Evolutionary conservation across 2,888 invertebrate species (phyloP).

Genomic region (Scaptomyza flava): DNA sequence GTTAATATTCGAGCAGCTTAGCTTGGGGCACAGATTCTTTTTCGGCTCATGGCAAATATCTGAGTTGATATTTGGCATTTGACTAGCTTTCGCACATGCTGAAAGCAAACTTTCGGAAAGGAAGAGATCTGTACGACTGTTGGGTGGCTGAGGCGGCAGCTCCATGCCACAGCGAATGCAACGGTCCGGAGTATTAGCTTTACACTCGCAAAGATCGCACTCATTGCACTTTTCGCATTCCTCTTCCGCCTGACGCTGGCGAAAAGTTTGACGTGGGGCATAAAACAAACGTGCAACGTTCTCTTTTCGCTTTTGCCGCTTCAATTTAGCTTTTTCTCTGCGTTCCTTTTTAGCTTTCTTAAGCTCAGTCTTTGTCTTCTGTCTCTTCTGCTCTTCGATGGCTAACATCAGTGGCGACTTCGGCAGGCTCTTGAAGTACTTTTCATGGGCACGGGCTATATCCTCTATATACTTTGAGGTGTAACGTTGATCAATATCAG

Average conservation of each 20-base stretch:
- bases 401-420: background rate
- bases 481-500: slow-evolving; percentile 26
- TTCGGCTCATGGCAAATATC: slow-evolving; percentile 42
- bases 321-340: background rate
- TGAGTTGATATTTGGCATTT: background rate
- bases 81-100: slow-evolving; percentile 51
- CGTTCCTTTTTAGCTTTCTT: background rate
- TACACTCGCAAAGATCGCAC: background rate
- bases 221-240: background rate
- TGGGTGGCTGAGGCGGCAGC: background rate
- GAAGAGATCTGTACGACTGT: background rate
- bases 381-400: background rate
- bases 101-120: slow-evolving; percentile 29
- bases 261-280: slow-evolving; percentile 48
- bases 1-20: background rate
- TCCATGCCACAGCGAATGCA: slow-evolving; percentile 48
- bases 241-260: slow-evolving; percentile 29
- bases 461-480: slow-evolving; percentile 16
- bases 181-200: background rate
- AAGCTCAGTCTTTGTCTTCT: background rate
- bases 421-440: background rate
- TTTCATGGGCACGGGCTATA: slow-evolving; percentile 25
- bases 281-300: slow-evolving; percentile 40
- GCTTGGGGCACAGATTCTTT: slow-evolving; percentile 15
- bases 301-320: background rate